Conservation (phyloP, 53 echinoderm and acorn worm genomes). For the Paelopatides confundens region DNA sequence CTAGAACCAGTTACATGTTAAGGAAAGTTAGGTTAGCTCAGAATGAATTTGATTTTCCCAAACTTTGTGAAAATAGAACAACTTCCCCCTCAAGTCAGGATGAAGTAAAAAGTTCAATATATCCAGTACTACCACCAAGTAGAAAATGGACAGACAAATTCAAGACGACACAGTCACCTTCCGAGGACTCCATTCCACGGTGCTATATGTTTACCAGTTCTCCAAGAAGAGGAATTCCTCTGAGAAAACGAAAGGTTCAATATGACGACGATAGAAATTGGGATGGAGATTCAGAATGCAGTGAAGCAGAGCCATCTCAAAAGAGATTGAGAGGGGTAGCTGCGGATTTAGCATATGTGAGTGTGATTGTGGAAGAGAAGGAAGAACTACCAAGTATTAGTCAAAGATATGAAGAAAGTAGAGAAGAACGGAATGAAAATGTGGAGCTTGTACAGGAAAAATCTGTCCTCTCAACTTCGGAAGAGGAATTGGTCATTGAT, state of each 20-base stretch:
- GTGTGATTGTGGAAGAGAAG: not conserved
- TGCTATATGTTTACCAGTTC: not conserved
- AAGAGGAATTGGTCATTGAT: not conserved
- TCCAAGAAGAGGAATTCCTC: not conserved
- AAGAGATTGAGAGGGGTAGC: not conserved
- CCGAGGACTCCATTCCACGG: not conserved
- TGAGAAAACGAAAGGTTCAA: not conserved
- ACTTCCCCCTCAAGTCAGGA: not conserved
- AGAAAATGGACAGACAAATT: not conserved
- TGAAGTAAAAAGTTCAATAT: not conserved
- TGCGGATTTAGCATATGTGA: not conserved
- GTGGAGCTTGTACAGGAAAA: not conserved
- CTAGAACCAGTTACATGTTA: not conserved
- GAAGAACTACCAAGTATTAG: not conserved
- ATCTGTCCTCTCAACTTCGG: not conserved
- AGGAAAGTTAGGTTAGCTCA: not conserved
- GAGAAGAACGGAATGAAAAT: not conserved
- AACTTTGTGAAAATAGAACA: not conserved
- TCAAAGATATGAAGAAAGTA: not conserved
- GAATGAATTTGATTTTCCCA: not conserved
- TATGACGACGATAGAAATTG: not conserved
- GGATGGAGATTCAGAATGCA: not conserved
- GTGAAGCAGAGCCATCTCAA: not conserved
- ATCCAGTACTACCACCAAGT: not conserved
- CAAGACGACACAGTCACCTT: not conserved